Conservation (phyloP, 2,888 invertebrate species). For the Nephrotoma appendiculata region DNA sequence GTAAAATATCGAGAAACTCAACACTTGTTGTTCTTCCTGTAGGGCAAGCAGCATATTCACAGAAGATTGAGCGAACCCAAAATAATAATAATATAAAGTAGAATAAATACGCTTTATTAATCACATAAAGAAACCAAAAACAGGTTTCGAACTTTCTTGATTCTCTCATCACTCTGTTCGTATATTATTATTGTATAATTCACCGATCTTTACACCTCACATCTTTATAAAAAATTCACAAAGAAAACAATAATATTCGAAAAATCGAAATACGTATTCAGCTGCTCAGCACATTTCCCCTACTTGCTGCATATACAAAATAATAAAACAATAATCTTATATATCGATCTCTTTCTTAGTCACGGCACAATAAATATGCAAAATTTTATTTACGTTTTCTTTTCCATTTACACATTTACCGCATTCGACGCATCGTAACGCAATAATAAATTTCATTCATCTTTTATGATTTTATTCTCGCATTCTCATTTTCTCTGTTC, state of each 20-base stretch:
- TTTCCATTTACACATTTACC: background rate
- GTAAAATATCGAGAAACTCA: background rate
- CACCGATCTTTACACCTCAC: background rate
- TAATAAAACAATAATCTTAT: background rate
- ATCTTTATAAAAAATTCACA: background rate
- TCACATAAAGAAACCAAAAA: background rate
- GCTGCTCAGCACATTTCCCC: background rate
- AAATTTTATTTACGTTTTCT: background rate
- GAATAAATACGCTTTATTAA: background rate
- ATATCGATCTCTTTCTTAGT: background rate
- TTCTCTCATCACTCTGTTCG: background rate
- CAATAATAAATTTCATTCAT: background rate
- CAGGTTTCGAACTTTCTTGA: background rate
- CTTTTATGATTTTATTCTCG: background rate
- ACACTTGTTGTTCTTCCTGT: background rate
- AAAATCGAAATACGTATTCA: background rate
- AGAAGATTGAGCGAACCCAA: background rate
- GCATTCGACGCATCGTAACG: background rate
- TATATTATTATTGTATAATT: background rate
- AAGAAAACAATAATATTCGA: background rate
- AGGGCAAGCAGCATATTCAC: background rate
- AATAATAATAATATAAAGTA: background rate
- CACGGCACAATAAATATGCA: background rate
- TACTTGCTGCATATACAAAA: background rate
- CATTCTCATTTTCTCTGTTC: background rate